Evolutionary conservation across 2,113 vertebrate genomes (phyloP).

Genomic region (Dasyurus viverrinus): DNA sequence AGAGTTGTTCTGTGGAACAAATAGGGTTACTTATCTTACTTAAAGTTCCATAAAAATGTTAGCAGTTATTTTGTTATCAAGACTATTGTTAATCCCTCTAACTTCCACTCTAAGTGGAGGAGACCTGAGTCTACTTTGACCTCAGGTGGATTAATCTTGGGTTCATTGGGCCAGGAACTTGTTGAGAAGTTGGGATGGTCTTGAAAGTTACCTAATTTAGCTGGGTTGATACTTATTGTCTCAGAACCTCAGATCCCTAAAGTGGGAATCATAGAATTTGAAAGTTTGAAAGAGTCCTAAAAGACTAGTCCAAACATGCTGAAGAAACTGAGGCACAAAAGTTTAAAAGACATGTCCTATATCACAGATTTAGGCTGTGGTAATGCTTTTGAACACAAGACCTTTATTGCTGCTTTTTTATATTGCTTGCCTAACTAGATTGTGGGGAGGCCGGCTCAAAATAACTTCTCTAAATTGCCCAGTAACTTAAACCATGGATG

Average conservation of each 20-base stretch:
- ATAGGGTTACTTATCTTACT: not conserved
- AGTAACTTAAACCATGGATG: not conserved
- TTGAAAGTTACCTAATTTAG: not conserved
- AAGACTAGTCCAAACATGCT: not conserved
- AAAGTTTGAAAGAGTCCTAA: not conserved
- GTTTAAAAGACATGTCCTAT: not conserved
- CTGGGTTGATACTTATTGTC: not conserved
- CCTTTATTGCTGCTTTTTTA: too few relatives aligned
- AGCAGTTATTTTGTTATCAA: not conserved
- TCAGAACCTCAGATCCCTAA: not conserved
- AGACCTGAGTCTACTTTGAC: not conserved
- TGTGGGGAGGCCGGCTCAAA: too few relatives aligned
- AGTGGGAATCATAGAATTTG: not conserved
- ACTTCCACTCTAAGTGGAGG: not conserved
- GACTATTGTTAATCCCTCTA: not conserved
- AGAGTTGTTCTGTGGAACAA: not conserved
- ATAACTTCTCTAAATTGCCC: too few relatives aligned
- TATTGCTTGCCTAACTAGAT: too few relatives aligned
- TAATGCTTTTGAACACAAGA: too few relatives aligned
- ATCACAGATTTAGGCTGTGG: not conserved
- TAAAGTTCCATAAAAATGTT: not conserved
- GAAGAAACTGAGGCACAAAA: not conserved
- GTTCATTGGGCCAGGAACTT: not conserved
- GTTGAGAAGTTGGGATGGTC: not conserved
- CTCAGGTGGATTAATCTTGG: not conserved